Evolutionary conservation across 2,888 invertebrate species (phyloP).

Genomic region (Drosophila engyochracea): DNA sequence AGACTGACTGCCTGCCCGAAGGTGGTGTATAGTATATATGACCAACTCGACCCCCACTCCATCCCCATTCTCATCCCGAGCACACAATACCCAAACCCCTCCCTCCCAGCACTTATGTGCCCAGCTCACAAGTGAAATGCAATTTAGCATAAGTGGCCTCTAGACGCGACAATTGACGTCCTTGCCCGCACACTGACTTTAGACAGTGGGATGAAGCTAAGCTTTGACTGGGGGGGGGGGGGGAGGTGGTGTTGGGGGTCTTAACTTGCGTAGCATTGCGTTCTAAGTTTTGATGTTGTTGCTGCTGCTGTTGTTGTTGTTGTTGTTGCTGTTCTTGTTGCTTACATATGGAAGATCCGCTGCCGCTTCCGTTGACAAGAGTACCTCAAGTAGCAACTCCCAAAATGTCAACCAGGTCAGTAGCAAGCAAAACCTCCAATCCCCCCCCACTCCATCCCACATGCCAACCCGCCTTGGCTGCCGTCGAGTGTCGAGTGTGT

Average conservation of each 20-base stretch:
- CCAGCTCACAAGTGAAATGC: constrained; percentile 68
- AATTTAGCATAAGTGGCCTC: constrained; percentile 76
- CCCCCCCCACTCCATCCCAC: neutral
- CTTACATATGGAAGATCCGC: constrained; percentile 74
- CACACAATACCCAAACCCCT: neutral
- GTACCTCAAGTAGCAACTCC: constrained; percentile 24
- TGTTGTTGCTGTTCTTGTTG: neutral
- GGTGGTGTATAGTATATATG: neutral
- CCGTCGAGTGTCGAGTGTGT: constrained; percentile 75
- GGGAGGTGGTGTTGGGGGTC: constrained; percentile 25
- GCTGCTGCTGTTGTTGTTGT: neutral
- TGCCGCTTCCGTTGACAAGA: constrained; percentile 59
- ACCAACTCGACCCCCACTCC: neutral
- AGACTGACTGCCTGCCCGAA: neutral
- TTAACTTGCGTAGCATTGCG: neutral
- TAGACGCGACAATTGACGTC: constrained; percentile 77
- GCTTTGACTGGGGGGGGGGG: neutral
- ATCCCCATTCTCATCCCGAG: constrained; percentile 1
- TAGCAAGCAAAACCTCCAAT: neutral
- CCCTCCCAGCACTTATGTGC: constrained; percentile 6
- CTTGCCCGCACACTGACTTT: constrained; percentile 24
- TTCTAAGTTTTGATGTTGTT: neutral
- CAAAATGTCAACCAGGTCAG: constrained; percentile 74
- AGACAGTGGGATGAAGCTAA: neutral
- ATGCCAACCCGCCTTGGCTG: neutral